These are phyloP conservation scores for Cryptus viduatorius DNA, from an alignment of 2,888 invertebrate species.

Conservation along the genomic window DNA sequence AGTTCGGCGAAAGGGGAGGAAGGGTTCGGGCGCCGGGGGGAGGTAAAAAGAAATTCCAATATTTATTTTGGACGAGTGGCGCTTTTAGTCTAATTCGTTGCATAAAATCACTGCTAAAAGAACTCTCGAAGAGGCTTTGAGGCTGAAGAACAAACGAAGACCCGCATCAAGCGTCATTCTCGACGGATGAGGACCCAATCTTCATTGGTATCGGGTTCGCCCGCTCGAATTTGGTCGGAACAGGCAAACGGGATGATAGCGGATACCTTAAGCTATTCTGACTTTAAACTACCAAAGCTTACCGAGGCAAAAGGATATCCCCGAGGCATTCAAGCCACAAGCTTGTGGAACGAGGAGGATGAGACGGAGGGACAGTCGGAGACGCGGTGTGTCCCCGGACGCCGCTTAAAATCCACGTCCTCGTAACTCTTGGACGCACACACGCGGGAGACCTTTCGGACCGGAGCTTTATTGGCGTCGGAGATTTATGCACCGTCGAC, in stretches of 20 bases:
- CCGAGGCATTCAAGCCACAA: conserved; percentile 16
- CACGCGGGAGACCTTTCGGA: conserved; percentile 46
- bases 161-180: not conserved
- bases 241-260: too few species aligned
- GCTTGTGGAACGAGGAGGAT: not conserved
- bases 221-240: not conserved
- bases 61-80: conserved; percentile 69
- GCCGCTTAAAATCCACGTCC: conserved; percentile 57
- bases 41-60: too few species aligned
- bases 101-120: conserved; percentile 79
- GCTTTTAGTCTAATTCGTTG: conserved; percentile 79
- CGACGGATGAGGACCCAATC: not conserved
- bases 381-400: conserved; percentile 45
- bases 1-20: conserved; percentile 42
- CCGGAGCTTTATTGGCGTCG: conserved; percentile 64
- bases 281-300: too few species aligned
- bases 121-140: not conserved
- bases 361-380: not conserved
- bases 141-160: not conserved
- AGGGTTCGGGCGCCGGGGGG: too few species aligned
- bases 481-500: conserved; percentile 58
- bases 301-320: not conserved
- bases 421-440: conserved; percentile 59
- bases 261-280: too few species aligned
- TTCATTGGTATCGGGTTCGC: not conserved